Percentiles rank a stretch among this genome's conserved stretches.
phyloP scores from a whole-genome alignment of 2,113 vertebrate species.

The Gymnarchus niloticus region DNA sequence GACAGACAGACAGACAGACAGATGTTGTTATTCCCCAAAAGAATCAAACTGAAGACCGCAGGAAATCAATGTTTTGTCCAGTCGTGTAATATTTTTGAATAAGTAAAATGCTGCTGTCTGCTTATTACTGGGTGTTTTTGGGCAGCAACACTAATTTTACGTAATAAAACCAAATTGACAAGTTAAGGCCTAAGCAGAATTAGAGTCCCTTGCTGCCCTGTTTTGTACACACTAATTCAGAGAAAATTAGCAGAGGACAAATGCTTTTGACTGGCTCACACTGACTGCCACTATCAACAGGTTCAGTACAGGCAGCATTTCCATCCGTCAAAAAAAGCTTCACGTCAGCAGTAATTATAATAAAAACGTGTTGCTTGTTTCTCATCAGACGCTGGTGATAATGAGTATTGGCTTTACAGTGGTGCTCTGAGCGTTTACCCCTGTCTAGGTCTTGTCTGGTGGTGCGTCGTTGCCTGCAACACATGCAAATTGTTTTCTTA shows the following conservation, averaged over 20 bases:
- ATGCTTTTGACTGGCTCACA: background rate
- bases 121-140: background rate
- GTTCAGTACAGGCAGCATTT: background rate
- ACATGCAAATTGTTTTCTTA: slow-evolving; percentile 13
- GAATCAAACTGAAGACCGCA: background rate
- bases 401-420: background rate
- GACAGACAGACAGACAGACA: background rate
- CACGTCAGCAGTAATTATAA: background rate
- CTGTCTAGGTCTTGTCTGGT: background rate
- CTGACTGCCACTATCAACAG: background rate
- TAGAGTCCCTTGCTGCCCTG: background rate
- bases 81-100: background rate
- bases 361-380: background rate
- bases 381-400: background rate
- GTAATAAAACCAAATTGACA: background rate
- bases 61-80: background rate
- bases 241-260: background rate
- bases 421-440: background rate
- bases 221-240: background rate
- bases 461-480: background rate
- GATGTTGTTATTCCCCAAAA: background rate
- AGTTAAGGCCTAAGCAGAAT: background rate
- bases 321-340: background rate
- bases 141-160: background rate
- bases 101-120: background rate